Conservation (phyloP, 2,113 vertebrate species). For the Platichthys stellatus region DNA sequence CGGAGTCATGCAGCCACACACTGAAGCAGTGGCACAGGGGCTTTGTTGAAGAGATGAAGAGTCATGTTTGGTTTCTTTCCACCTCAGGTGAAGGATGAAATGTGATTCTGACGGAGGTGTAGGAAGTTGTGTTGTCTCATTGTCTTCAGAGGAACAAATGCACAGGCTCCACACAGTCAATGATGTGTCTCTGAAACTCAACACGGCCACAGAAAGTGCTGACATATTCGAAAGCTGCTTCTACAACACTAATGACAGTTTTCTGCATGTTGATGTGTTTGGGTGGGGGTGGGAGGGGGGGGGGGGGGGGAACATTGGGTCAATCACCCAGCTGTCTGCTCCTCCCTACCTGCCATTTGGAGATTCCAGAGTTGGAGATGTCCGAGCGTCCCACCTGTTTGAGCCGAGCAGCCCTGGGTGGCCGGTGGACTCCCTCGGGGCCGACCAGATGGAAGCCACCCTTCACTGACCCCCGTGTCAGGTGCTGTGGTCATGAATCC, state of each 20-base stretch:
- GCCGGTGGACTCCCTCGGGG: slow-evolving; percentile 55
- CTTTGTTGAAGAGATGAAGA: too few species aligned
- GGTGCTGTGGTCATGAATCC: slow-evolving; percentile 38
- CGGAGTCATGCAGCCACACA: slow-evolving; percentile 2
- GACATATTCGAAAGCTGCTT: slow-evolving; percentile 31
- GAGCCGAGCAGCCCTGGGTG: slow-evolving; percentile 57
- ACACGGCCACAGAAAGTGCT: slow-evolving; percentile 17
- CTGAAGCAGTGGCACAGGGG: too few species aligned
- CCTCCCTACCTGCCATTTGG: slow-evolving; percentile 68
- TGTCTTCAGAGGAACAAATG: too few species aligned
- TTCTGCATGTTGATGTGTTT: too few species aligned
- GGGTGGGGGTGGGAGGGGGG: too few species aligned
- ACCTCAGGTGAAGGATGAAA: background rate
- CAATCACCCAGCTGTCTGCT: slow-evolving; percentile 63
- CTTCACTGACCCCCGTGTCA: slow-evolving; percentile 37
- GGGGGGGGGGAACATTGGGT: background rate
- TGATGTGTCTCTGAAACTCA: too few species aligned
- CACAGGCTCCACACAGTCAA: too few species aligned
- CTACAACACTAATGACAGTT: slow-evolving; percentile 29
- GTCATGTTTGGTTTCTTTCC: background rate
- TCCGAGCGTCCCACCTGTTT: slow-evolving; percentile 70
- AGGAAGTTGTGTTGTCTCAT: background rate
- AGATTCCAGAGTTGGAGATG: slow-evolving; percentile 58
- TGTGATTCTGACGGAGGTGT: background rate
- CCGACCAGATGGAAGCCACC: slow-evolving; percentile 70